Base-by-base conservation (phyloP, 2,113 vertebrate species). In the Dasyprocta punctata region DNA sequence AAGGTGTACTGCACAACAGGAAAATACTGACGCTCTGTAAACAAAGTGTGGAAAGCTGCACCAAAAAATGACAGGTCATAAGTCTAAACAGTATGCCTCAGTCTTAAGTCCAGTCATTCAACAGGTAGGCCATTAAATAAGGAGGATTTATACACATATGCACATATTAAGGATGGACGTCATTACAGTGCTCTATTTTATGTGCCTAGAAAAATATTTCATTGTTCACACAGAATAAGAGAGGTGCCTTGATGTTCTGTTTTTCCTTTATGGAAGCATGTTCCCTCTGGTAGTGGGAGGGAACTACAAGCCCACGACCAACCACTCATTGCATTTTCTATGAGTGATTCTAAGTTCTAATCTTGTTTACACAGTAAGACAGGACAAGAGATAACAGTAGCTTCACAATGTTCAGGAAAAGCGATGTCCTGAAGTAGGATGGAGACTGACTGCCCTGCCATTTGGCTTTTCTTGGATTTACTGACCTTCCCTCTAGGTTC, bases 401-500 rank as follows among this genome's bases (percentile, higher is more conserved):
- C 6, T 33, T 80, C 11, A 38, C 8, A 92, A 20, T 30, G 33
- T 41, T 13, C 12, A 47, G 24, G 30, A 61, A 52, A 8, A 78
- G 47, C 19, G 1, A 30, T 36, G 9, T 41, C 38, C 60, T 61
- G 33, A 87, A 58, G 60, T 26, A 44, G 1, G 36, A 67, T 56
- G 80, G 73, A 93, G 30, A 63, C 24, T 33, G 61, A 16, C 49
- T 86, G 11, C 16, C 4, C 44, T 36, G 5, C 49, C 65, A 47
- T 13, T 5, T 20, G 44, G 7, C 47, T 60, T 38, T 49, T 33
- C 44, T 58, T 4, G 30, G 17, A 52, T n/a, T 52, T 82, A 93
- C 97, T 97, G 12, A 97, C 96, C 90, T 95, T 69, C 80, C 95
- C 88, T 78, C 67, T 83, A 26, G 3, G 7, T 38, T 96, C 88